Conservation (phyloP, 2,888 invertebrate genomes). For the Stenoptilia bipunctidactyla region DNA sequence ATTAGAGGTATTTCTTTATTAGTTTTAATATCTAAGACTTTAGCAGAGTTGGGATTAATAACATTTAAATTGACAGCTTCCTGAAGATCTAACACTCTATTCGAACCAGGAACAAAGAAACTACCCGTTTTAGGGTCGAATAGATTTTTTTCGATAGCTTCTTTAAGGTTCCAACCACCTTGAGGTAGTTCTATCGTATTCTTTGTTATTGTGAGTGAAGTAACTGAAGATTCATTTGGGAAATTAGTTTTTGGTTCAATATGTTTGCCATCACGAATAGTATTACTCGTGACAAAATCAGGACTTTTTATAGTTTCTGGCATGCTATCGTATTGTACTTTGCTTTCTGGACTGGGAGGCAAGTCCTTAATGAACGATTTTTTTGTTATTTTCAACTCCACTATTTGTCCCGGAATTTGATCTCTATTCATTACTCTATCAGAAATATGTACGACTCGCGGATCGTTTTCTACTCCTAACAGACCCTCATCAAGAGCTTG, state of each 20-base stretch:
- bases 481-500: slow-evolving; percentile 83
- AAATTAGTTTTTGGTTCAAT: slow-evolving; percentile 41
- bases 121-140: slow-evolving; percentile 88
- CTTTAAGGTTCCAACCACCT: slow-evolving; percentile 85
- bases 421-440: slow-evolving; percentile 47
- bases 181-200: slow-evolving; percentile 84
- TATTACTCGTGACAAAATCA: slow-evolving; percentile 47
- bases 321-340: slow-evolving; percentile 58
- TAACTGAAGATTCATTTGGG: slow-evolving; percentile 56
- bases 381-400: slow-evolving; percentile 64
- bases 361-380: slow-evolving; percentile 63
- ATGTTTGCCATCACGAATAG: slow-evolving; percentile 34
- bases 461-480: slow-evolving; percentile 73
- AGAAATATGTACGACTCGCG: slow-evolving; percentile 47
- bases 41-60: slow-evolving; percentile 86
- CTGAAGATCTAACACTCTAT: slow-evolving; percentile 85
- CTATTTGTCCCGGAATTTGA: slow-evolving; percentile 55
- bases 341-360: slow-evolving; percentile 55
- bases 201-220: slow-evolving; percentile 70
- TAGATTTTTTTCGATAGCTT: slow-evolving; percentile 85
- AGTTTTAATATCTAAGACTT: slow-evolving; percentile 83
- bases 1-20: slow-evolving; percentile 76
- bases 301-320: slow-evolving; percentile 73
- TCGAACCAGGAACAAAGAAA: slow-evolving; percentile 89
- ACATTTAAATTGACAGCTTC: slow-evolving; percentile 90